Percentiles rank a stretch among this genome's conserved stretches.
Evolutionary conservation across 2,888 invertebrate genomes (phyloP).

Genomic region (Anorthoa munda): DNA sequence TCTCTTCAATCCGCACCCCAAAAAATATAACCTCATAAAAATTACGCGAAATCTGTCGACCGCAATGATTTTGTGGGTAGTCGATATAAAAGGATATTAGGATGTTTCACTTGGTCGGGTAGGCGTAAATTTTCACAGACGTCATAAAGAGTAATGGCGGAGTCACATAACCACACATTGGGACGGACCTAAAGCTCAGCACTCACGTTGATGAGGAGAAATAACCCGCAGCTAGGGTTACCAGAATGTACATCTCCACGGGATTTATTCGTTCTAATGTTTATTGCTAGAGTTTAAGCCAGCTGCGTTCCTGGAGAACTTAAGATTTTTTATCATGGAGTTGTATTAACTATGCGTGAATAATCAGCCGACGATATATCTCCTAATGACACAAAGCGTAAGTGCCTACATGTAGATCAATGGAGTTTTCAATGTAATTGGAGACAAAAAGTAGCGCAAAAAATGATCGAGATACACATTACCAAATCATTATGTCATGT

Average conservation of each 20-base stretch:
- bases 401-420: constrained; percentile 13
- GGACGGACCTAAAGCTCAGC: constrained; percentile 67
- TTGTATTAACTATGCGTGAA: background rate
- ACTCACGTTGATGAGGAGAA: constrained; percentile 82
- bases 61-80: constrained; percentile 50
- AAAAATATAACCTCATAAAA: constrained; percentile 48
- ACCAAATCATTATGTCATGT: constrained; percentile 27
- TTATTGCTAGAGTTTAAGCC: constrained; percentile 24
- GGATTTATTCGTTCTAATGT: constrained; percentile 58
- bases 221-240: constrained; percentile 66
- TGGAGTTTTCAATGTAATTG: constrained; percentile 2
- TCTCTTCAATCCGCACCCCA: constrained; percentile 21
- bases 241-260: constrained; percentile 64
- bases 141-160: constrained; percentile 77
- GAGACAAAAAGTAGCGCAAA: constrained; percentile 27
- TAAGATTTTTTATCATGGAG: constrained; percentile 4
- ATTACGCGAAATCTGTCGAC: constrained; percentile 59
- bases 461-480: constrained; percentile 19
- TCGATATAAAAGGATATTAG: constrained; percentile 57
- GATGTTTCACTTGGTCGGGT: constrained; percentile 64
- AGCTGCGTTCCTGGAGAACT: constrained; percentile 20
- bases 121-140: constrained; percentile 72
- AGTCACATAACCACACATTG: constrained; percentile 72
- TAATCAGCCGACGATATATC: background rate
- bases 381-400: background rate